Percentiles rank a stretch among this genome's conserved stretches.
phyloP scores from a whole-genome alignment of 2,888 invertebrate genomes.

The Heterodera filipjevi region DNA sequence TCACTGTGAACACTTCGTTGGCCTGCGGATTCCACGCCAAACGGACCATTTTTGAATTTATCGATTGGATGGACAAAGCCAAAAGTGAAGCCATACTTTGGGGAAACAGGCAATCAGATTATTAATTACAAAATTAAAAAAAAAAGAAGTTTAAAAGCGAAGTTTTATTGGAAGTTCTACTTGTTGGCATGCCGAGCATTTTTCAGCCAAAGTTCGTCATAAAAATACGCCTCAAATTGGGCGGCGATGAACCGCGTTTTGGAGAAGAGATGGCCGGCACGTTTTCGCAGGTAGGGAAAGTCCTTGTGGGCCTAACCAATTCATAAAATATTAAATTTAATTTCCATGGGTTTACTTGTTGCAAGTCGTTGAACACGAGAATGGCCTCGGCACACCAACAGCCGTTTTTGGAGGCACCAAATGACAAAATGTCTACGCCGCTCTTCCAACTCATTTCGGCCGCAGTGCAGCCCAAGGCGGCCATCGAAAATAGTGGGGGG shows the following conservation, averaged over 20 bases:
- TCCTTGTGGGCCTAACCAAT: slow-evolving; percentile 21
- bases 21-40: slow-evolving; percentile 31
- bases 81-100: slow-evolving; percentile 27
- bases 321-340: too few relatives aligned
- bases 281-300: slow-evolving; percentile 32
- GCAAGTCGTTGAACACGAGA: slow-evolving; percentile 31
- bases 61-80: background rate
- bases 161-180: slow-evolving; percentile 11
- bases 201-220: slow-evolving; percentile 29
- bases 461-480: slow-evolving; percentile 27
- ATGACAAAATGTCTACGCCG: slow-evolving; percentile 33
- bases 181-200: slow-evolving; percentile 32
- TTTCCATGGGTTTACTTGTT: background rate
- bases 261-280: slow-evolving; percentile 34
- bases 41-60: background rate
- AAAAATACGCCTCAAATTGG: slow-evolving; percentile 34
- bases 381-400: slow-evolving; percentile 36
- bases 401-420: slow-evolving; percentile 35
- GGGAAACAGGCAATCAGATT: background rate
- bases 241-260: slow-evolving; percentile 36
- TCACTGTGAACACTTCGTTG: slow-evolving; percentile 34
- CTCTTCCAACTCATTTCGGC: slow-evolving; percentile 36
- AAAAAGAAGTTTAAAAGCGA: background rate
- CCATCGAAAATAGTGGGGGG: background rate
- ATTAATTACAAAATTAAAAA: background rate